A percentile compares a stretch with the other conserved stretches of the same genome.
Conservation (phyloP, 2,888 invertebrate species). For the Tetheella fluctuosa region DNA sequence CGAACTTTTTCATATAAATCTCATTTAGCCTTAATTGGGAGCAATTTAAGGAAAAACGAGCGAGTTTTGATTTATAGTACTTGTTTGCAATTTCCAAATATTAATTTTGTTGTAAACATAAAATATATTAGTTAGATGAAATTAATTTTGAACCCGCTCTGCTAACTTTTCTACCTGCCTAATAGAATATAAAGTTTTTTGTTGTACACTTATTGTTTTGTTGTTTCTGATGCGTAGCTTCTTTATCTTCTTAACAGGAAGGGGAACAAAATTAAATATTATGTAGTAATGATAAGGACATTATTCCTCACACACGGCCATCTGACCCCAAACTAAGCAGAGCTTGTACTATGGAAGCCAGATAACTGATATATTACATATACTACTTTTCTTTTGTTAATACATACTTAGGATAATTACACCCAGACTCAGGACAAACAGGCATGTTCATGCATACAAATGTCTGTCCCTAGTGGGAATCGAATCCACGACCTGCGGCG, state of each 20-base stretch:
- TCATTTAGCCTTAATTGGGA: slow-evolving; percentile 14
- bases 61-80: slow-evolving; percentile 31
- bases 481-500: too few relatives aligned
- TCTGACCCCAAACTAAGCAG: too few relatives aligned
- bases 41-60: slow-evolving; percentile 6
- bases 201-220: background rate
- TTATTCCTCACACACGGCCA: too few relatives aligned
- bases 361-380: too few relatives aligned
- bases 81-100: slow-evolving; percentile 30
- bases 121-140: slow-evolving; percentile 29
- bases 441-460: too few relatives aligned
- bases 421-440: too few relatives aligned
- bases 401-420: too few relatives aligned
- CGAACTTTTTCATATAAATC: slow-evolving; percentile 13
- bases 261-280: too few relatives aligned
- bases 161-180: slow-evolving; percentile 26
- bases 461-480: too few relatives aligned
- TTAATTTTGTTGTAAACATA: slow-evolving; percentile 26
- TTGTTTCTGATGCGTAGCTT: background rate
- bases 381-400: too few relatives aligned
- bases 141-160: slow-evolving; percentile 25
- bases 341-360: too few relatives aligned
- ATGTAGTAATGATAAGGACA: too few relatives aligned
- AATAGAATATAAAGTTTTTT: background rate
- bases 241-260: background rate